Percentiles rank a stretch among this genome's conserved stretches.
Conservation (phyloP, 2,113 vertebrate genomes). For the Corythaixoides concolor region DNA sequence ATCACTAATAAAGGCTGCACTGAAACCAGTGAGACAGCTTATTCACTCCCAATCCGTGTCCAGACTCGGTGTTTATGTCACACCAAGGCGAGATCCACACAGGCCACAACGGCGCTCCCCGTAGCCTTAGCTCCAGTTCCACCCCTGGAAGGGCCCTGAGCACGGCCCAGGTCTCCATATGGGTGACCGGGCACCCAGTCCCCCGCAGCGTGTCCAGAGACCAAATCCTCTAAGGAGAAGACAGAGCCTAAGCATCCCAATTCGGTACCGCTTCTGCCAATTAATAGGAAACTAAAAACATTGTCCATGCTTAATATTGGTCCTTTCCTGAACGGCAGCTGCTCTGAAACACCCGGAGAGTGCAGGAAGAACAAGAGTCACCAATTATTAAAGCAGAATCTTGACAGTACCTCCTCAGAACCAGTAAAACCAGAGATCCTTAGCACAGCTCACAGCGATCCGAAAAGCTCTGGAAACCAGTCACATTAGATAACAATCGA, state of each 20-base stretch:
- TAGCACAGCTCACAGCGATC: neutral
- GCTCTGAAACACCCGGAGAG: neutral
- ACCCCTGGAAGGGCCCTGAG: neutral
- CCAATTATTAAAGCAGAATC: neutral
- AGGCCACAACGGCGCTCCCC: neutral
- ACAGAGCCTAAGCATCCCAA: rapidly evolving
- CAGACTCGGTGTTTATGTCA: neutral
- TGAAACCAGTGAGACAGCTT: neutral
- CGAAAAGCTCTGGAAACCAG: neutral
- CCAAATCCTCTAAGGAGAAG: neutral
- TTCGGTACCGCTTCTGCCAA: neutral
- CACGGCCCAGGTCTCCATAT: neutral
- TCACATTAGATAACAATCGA: neutral
- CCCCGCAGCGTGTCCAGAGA: neutral
- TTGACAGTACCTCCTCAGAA: neutral
- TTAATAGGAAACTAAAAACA: neutral
- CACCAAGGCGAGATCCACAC: neutral
- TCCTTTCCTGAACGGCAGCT: neutral
- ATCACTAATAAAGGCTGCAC: neutral
- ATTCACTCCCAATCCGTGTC: neutral
- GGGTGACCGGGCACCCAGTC: neutral
- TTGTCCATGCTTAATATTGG: rapidly evolving
- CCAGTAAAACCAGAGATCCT: neutral
- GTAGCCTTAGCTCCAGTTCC: neutral
- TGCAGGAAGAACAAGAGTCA: neutral